Conservation (phyloP, 2,888 invertebrate genomes). For the Dasysyrphus tricinctus region DNA sequence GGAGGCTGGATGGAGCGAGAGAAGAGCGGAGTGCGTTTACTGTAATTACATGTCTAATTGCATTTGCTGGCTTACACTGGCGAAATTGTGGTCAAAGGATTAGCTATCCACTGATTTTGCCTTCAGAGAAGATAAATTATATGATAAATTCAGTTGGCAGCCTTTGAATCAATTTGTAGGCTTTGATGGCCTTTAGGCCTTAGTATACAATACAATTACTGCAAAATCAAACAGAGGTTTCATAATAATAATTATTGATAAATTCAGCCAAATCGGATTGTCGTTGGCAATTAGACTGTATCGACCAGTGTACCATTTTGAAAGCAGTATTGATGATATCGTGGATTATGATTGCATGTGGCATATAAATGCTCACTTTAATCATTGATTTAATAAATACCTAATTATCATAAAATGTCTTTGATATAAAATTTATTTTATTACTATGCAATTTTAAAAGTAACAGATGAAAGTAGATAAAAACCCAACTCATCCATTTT, state of each 20-base stretch:
- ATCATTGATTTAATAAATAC: background rate
- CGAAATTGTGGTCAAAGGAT: slow-evolving; percentile 20
- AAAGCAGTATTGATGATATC: slow-evolving; percentile 13
- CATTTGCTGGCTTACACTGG: slow-evolving; percentile 24
- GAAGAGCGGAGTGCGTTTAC: background rate
- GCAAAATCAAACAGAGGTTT: slow-evolving; percentile 7
- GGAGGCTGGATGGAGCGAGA: background rate
- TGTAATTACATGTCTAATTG: slow-evolving; percentile 27
- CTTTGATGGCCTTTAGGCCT: slow-evolving; percentile 8
- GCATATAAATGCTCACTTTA: background rate
- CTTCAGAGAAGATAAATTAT: slow-evolving; percentile 6
- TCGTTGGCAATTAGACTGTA: slow-evolving; percentile 6
- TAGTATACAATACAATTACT: background rate
- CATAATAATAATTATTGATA: slow-evolving; percentile 18
- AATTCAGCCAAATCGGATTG: slow-evolving; percentile 8
- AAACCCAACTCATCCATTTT: too few species aligned
- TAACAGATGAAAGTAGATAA: background rate
- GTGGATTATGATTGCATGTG: slow-evolving; percentile 14
- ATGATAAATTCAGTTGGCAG: slow-evolving; percentile 25
- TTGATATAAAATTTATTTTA: background rate
- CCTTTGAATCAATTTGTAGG: slow-evolving; percentile 25
- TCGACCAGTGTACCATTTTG: background rate
- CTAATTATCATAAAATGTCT: background rate
- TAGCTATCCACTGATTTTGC: slow-evolving; percentile 5
- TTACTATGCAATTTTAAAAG: background rate